phyloP scores from a whole-genome alignment of 2,113 vertebrate genomes.

The Gallinago media region DNA sequence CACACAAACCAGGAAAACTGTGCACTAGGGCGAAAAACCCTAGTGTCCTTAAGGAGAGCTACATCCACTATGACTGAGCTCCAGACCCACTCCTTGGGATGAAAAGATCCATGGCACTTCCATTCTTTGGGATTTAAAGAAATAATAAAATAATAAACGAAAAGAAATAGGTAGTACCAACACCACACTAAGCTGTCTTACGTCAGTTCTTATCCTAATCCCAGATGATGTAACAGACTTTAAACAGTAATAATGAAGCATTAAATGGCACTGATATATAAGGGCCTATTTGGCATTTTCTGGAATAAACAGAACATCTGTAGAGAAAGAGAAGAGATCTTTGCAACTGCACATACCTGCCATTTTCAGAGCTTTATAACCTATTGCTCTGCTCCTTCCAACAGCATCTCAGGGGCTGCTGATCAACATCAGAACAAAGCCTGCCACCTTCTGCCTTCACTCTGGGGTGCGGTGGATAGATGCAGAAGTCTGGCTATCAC shows the following conservation, averaged over 20 bases:
- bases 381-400: not conserved
- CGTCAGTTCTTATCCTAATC: not conserved
- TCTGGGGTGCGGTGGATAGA: not conserved
- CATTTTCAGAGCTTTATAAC: not conserved
- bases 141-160: not conserved
- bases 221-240: not conserved
- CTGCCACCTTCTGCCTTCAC: not conserved
- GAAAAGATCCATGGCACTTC: not conserved
- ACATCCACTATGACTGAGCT: not conserved
- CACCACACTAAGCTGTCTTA: not conserved
- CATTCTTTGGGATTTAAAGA: not conserved
- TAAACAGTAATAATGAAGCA: not conserved
- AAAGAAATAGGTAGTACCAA: not conserved
- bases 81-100: not conserved
- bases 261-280: not conserved
- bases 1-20: not conserved
- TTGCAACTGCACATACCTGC: not conserved
- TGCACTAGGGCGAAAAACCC: not conserved
- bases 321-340: not conserved
- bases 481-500: not conserved
- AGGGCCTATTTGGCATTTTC: not conserved
- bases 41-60: not conserved
- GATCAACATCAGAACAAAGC: not conserved
- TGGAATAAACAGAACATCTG: not conserved
- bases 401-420: not conserved